phyloP scores from a whole-genome alignment of 2,888 invertebrate species.

The Choristoneura rosaceana region DNA sequence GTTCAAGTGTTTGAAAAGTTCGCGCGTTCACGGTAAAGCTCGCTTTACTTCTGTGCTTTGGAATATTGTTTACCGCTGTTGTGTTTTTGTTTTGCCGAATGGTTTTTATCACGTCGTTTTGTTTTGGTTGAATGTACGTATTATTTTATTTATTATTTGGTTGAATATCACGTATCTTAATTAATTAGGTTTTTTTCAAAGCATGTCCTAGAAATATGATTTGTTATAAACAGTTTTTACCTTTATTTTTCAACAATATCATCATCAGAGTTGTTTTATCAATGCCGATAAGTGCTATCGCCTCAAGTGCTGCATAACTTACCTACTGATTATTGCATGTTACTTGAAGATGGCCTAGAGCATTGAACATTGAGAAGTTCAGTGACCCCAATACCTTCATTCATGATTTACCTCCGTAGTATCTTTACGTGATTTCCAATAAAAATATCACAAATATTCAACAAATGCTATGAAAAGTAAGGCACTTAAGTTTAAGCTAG shows the following conservation, averaged over 20 bases:
- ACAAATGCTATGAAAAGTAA: neutral
- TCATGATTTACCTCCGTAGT: neutral
- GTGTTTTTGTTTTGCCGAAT: slow-evolving; percentile 76
- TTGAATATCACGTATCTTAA: slow-evolving; percentile 17
- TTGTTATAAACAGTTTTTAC: slow-evolving; percentile 42
- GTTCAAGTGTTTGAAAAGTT: slow-evolving; percentile 72
- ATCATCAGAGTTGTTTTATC: slow-evolving; percentile 81
- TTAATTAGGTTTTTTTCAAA: slow-evolving; percentile 42
- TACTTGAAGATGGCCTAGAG: slow-evolving; percentile 27
- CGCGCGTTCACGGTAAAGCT: slow-evolving; percentile 61
- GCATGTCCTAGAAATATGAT: slow-evolving; percentile 44
- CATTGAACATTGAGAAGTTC: slow-evolving; percentile 26
- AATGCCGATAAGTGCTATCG: slow-evolving; percentile 64
- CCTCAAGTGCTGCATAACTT: slow-evolving; percentile 32
- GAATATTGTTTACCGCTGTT: slow-evolving; percentile 66
- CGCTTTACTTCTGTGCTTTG: slow-evolving; percentile 55
- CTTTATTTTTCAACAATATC: slow-evolving; percentile 62
- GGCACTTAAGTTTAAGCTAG: neutral
- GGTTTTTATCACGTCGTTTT: slow-evolving; percentile 64
- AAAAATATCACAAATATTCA: neutral
- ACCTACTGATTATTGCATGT: slow-evolving; percentile 39
- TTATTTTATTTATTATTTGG: slow-evolving; percentile 51
- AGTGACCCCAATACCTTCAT: slow-evolving; percentile 29
- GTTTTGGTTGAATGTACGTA: slow-evolving; percentile 72
- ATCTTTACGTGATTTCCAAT: neutral